Base-by-base conservation (phyloP, 2,797 vertebrate genomes). In the Diplodus puntazzo region DNA sequence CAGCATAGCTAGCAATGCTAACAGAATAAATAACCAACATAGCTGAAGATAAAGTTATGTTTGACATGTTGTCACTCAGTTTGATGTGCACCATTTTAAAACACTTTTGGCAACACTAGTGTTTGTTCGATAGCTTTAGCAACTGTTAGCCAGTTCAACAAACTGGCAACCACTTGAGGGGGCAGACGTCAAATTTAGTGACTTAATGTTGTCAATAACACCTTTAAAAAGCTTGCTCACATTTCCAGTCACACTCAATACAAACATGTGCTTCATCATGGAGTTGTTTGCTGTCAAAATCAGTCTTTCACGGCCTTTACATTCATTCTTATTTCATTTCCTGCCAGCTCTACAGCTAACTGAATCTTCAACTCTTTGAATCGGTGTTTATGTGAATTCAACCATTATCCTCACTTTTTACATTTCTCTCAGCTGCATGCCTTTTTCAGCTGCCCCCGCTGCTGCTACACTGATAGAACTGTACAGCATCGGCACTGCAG, bases 401-500 rank as follows among this genome's bases (percentile, higher is more conserved):
- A 48, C 25, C 48, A 57, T 11, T 67, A 12, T 45, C 59, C 4
- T 63, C 20, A 42, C 16, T 50, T 65, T 54, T 43, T 61, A 34
- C 30, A 52, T 69, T 48, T 52, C 18, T 50, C 45, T 20, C 21
- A 16, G 39, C 66, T 39, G 17, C 20, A 17, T 43, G 45, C 49
- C 54, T 65, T 12, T 61, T 49, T 65, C 70, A 54, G 23, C 67
- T 52, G 48, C 58, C 54, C 45, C 55, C 52, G 10, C 69, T 3
- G 17, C 11, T 2, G 74, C 50, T 76, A 1, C 65, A 39, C 61
- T 45, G 65, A 80, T 13, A 58, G 50, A 69, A 25, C 61, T 64
- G 18, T 11, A 34, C 10, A 72, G 52, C 54, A 60, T 23, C 53
- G 42, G 73, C 2, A 17, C 73, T 80, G 73, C 2, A 34, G 72